Base-by-base conservation (phyloP, 1,140 invertebrate species). In the Monochamus saltuarius region DNA sequence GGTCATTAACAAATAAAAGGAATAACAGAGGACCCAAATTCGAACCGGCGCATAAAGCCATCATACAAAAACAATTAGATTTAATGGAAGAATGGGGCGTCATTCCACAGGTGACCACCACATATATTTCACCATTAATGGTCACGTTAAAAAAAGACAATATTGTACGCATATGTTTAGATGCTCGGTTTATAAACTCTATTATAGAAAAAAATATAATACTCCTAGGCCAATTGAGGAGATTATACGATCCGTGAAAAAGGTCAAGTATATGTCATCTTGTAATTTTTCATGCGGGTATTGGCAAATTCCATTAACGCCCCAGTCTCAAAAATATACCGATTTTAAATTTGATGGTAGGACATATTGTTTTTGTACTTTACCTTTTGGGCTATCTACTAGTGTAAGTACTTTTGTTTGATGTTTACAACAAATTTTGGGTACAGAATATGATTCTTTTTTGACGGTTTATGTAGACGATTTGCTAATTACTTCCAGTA, bases 71-170 rank as follows among this genome's bases (percentile, higher is more conserved):
- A 17, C 2, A 38, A n/a, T 35, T 52, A 34, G 35, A 35, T 14
- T 11, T 52, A 7, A 35, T 52, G 50, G 50, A 52, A 52, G 13
- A 52, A 13, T 52, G 50, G 35, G 11, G 11, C 29, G 37, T 52
- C 9, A 52, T 52, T 4, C 17, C 9, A 8, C 49, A 36, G 14
- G 14, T 29, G 49, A n/a, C 49, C 11, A 35, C 17, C 11, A 7
- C 11, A 10, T 36, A 52, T 38, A 52, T 52, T 9, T 52, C 50
- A 6, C 50, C 50, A 9, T 9, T 52, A 14, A 35, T 52, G 8
- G 17, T 35, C n/a, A 35, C 50, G 13, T 13, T 52, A 9, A 52
- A 52, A 58, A 58, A 58, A 29, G 47, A 58, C 37, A 36, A 52
- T 6, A 35, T 29, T 1, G 13, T 51, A 2, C 35, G 35, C n/a